Evolutionary conservation across 2,797 vertebrate genomes (phyloP).

Genomic region (Arrhamphus sclerolepis): DNA sequence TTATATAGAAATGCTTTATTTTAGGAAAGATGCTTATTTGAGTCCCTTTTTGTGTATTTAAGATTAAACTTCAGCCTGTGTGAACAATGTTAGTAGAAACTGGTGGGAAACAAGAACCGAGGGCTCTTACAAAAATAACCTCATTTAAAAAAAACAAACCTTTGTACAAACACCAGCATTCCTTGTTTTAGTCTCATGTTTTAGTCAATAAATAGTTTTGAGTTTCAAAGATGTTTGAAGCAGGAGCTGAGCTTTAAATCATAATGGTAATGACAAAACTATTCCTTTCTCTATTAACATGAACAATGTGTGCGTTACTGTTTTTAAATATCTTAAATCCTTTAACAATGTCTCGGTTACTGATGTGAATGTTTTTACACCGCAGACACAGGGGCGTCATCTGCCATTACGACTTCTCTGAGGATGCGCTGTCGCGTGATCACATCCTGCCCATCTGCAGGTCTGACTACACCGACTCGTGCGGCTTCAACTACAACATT

Average conservation of each 20-base stretch:
- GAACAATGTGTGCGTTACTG: too few relatives aligned
- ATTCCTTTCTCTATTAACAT: not conserved
- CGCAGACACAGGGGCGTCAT: conserved; percentile 89
- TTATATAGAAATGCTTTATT: too few relatives aligned
- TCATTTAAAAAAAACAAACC: too few relatives aligned
- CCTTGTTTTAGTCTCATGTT: too few relatives aligned
- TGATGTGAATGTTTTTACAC: not conserved
- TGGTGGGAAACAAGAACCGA: too few relatives aligned
- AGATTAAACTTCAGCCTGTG: not conserved
- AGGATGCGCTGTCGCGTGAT: conserved; percentile 81
- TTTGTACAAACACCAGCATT: too few relatives aligned
- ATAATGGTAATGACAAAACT: too few relatives aligned
- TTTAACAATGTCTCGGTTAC: not conserved
- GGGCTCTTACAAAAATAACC: too few relatives aligned
- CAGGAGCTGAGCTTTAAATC: too few relatives aligned
- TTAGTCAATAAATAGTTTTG: too few relatives aligned
- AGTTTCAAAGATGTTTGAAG: too few relatives aligned
- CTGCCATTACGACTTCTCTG: conserved; percentile 90
- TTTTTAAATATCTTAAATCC: too few relatives aligned
- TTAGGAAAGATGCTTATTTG: not conserved
- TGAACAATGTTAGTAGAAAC: not conserved
- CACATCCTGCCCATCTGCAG: conserved; percentile 92
- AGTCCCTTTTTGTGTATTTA: not conserved
- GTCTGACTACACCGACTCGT: conserved; percentile 79
- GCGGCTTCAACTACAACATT: conserved; percentile 91